These are phyloP conservation scores for Planiliza haematocheilus DNA, from an alignment of 2,113 vertebrate genomes.

Conservation along the genomic window DNA sequence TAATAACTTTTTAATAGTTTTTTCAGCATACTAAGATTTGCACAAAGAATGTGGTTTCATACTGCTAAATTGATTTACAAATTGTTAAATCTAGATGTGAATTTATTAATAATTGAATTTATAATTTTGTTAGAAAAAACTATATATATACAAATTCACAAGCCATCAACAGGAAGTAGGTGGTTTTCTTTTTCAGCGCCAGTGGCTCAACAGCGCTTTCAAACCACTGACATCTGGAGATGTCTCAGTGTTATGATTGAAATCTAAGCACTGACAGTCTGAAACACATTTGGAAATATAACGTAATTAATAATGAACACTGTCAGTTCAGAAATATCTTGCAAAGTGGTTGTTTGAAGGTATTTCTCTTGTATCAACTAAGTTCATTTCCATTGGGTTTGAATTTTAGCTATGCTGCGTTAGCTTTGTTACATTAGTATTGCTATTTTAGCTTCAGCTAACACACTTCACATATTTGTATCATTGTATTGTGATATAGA, in stretches of 20 bases:
- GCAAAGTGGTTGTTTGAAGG: constrained; percentile 8
- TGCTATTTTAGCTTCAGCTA: neutral
- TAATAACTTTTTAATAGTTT: too few relatives aligned
- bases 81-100: too few relatives aligned
- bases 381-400: neutral
- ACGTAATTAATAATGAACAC: neutral
- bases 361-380: constrained; percentile 9
- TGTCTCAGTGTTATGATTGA: neutral
- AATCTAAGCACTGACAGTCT: neutral
- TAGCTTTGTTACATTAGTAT: too few relatives aligned
- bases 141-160: neutral
- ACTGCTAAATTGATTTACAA: too few relatives aligned
- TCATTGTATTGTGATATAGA: neutral
- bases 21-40: neutral
- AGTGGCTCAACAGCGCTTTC: constrained; percentile 6
- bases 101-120: too few relatives aligned
- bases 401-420: neutral
- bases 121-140: too few relatives aligned
- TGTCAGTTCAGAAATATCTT: neutral
- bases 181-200: constrained; percentile 1
- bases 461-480: too few relatives aligned
- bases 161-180: constrained; percentile 6
- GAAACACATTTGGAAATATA: neutral
- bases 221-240: neutral
- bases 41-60: too few relatives aligned